These are phyloP conservation scores for Colius striatus DNA, from an alignment of 2,113 vertebrate genomes.

Conservation along the genomic window DNA sequence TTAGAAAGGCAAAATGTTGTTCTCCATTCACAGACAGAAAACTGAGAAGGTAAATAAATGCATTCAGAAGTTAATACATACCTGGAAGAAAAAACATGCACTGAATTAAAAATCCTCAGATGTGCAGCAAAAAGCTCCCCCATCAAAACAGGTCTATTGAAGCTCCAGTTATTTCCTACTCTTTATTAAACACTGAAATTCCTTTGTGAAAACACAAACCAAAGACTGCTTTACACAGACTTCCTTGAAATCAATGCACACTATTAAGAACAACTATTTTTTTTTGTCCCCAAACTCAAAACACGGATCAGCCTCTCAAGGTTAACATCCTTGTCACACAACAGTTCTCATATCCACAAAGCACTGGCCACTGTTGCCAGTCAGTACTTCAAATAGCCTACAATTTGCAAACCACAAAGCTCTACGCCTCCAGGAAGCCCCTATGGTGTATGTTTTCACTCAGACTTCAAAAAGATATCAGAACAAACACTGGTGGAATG, in stretches of 20 bases:
- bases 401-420: constrained; percentile 41
- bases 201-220: constrained; percentile 53
- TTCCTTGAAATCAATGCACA: constrained; percentile 54
- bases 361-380: neutral
- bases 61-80: neutral
- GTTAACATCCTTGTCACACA: neutral
- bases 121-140: neutral
- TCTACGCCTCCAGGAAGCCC: constrained; percentile 11
- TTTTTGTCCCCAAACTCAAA: constrained; percentile 38
- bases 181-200: constrained; percentile 45
- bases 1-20: neutral
- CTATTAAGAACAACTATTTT: constrained; percentile 24
- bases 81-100: neutral
- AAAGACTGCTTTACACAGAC: neutral
- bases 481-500: constrained; percentile 33
- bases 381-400: constrained; percentile 4
- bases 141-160: constrained; percentile 22
- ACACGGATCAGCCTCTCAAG: constrained; percentile 31
- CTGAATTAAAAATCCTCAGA: neutral
- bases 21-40: neutral
- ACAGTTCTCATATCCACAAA: neutral
- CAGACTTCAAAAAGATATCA: constrained; percentile 43
- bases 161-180: constrained; percentile 55
- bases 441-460: constrained; percentile 8
- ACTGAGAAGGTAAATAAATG: neutral